Evolutionary conservation across 1,140 invertebrate genomes (phyloP).

Genomic region (Brachionus angularis): DNA sequence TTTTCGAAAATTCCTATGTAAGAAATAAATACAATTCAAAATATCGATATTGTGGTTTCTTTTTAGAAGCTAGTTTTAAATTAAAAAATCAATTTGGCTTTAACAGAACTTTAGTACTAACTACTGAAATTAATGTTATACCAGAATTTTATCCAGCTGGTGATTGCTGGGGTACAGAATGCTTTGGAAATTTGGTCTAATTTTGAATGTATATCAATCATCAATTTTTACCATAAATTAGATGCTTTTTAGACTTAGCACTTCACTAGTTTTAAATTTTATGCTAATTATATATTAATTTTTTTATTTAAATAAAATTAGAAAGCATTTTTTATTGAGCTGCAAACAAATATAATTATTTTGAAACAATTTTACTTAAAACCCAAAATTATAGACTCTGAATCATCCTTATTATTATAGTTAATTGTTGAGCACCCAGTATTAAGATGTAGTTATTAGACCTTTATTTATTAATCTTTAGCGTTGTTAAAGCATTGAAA

Average conservation of each 20-base stretch:
- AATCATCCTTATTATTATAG: no score
- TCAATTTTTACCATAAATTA: not conserved
- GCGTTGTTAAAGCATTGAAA: no score
- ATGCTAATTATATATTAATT: not conserved
- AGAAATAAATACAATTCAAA: not conserved
- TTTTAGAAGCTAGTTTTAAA: not conserved
- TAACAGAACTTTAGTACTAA: slow-evolving; percentile 45
- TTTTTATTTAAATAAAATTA: not conserved
- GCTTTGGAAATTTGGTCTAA: slow-evolving; percentile 49
- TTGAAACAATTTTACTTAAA: no score
- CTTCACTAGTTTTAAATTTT: not conserved
- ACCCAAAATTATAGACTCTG: no score
- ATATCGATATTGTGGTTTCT: not conserved
- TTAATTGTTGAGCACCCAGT: no score
- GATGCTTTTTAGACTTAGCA: not conserved
- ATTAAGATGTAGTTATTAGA: no score
- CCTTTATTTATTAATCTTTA: no score
- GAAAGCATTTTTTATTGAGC: no score
- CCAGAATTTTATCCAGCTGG: slow-evolving; percentile 50
- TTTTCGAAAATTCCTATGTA: not conserved
- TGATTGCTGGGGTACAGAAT: slow-evolving; percentile 48
- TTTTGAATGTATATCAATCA: not conserved
- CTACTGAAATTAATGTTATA: slow-evolving; percentile 50
- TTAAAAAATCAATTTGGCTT: not conserved
- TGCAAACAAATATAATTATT: no score